Base-by-base conservation (phyloP, 1,140 invertebrate species). In the Eurytemora carolleeae region DNA sequence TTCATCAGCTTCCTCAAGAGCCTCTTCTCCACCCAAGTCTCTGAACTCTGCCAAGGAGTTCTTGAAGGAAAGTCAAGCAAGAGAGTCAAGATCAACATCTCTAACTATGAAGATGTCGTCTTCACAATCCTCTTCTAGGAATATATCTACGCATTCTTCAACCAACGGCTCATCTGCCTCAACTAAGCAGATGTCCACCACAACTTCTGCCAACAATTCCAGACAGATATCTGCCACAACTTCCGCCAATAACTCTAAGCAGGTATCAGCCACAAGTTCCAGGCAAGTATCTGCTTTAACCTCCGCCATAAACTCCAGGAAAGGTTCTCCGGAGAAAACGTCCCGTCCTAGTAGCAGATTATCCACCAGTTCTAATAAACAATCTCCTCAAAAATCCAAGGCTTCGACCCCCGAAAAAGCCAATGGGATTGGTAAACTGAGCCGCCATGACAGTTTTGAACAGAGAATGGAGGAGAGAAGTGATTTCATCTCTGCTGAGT, bases 1-100 rank as follows among this genome's bases (percentile, higher is more conserved):
- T 44, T 59, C 58, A 54, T 59, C 65, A 26, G 58, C 55, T 31
- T 53, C 55, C 7, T 58, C 64, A 52, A 57, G 59, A 17, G 61
- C 56, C 44, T 53, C 55, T 16, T 63, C 60, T n/a, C 65, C 61
- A 56, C 56, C 23, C n/a, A 63, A 63, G 20, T 58, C 55, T 53
- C 64, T 53, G 31, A 63, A 58, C 23, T 58, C 59, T 58, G 53
- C 52, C 25, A 61, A 63, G 55, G 57, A 44, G 31, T 55, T 21
- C 63, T 25, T 57, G 60, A 20, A 63, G 52, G 12, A 55, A 2
- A 63, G 44, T 24, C 22, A 54, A 21, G 52, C 59, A 23, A 52
- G 44, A 3, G 57, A 53, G 31, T 55, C 55, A 22, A 23, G 22
- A n/a, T 12, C 18, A 23, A 2, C 31, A 7, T 44, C 31, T 7